phyloP scores from a whole-genome alignment of 2,113 vertebrate species.

The Nansenia antarctica region DNA sequence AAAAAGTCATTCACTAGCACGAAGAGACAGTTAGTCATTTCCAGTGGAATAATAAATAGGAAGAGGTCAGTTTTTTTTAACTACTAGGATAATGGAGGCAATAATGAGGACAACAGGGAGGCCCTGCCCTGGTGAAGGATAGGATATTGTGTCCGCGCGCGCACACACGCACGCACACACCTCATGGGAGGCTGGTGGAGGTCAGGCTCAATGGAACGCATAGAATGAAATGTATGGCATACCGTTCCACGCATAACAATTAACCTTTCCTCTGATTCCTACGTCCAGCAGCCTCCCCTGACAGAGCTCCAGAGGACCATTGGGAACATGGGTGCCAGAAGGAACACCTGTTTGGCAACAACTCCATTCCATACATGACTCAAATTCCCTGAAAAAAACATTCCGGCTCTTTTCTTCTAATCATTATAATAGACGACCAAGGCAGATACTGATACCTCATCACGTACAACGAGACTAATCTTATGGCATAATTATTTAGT shows the following conservation, averaged over 20 bases:
- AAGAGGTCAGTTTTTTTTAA: not conserved
- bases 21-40: too few relatives aligned
- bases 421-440: not conserved
- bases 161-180: too few relatives aligned
- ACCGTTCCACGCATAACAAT: too few relatives aligned
- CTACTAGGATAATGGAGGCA: not conserved
- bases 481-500: too few relatives aligned
- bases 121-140: not conserved
- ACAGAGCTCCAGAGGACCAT: conserved; percentile 5
- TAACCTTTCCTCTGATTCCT: too few relatives aligned
- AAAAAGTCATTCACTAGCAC: not conserved
- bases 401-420: not conserved
- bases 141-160: not conserved
- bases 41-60: not conserved
- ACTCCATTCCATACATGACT: conserved; percentile 31
- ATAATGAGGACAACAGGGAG: not conserved
- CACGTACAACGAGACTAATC: too few relatives aligned
- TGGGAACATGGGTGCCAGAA: not conserved
- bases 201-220: too few relatives aligned
- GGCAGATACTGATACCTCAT: too few relatives aligned
- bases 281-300: not conserved
- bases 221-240: too few relatives aligned
- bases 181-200: too few relatives aligned
- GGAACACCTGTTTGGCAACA: conserved; percentile 37
- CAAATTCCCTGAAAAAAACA: not conserved